Conservation (phyloP, 1,140 invertebrate species). For the Elymnias hypermnestra region DNA sequence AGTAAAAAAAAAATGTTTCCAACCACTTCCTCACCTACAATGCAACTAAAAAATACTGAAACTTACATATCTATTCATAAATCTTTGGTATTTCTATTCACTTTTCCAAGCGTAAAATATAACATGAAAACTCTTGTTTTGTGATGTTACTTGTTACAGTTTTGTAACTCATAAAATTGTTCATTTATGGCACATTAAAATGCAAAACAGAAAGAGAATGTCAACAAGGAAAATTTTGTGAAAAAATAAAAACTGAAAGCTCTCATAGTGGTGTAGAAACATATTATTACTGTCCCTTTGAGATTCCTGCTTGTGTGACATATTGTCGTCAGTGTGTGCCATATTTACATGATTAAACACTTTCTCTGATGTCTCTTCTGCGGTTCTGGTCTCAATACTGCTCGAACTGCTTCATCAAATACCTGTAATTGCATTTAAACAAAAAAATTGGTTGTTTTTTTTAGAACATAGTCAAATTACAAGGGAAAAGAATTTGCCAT, state of each 20-base stretch:
- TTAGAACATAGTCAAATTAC: too few species aligned
- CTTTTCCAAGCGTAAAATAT: slow-evolving; percentile 47
- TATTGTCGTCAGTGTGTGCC: slow-evolving; percentile 40
- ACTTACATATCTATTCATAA: slow-evolving; percentile 62
- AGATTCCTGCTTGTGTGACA: slow-evolving; percentile 61
- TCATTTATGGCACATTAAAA: slow-evolving; percentile 36
- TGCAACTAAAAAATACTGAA: slow-evolving; percentile 43
- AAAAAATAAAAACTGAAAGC: too few species aligned
- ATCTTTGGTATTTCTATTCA: slow-evolving; percentile 69
- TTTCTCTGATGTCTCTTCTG: slow-evolving; percentile 94
- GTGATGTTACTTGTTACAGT: slow-evolving; percentile 27
- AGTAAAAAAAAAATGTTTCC: too few species aligned
- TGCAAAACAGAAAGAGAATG: slow-evolving; percentile 3
- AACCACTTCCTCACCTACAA: slow-evolving; percentile 39
- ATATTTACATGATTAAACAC: slow-evolving; percentile 90
- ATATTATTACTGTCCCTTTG: slow-evolving; percentile 69
- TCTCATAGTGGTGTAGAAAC: slow-evolving; percentile 73
- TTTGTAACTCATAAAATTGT: not conserved
- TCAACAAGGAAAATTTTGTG: not conserved
- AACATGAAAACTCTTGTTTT: slow-evolving; percentile 33
- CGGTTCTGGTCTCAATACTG: slow-evolving; percentile 94
- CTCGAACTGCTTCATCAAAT: slow-evolving; percentile 97
- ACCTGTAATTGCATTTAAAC: slow-evolving; percentile 78
- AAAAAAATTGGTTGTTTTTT: slow-evolving; percentile 3
- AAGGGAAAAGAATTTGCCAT: too few species aligned